These are phyloP conservation scores for Sigmodon hispidus DNA, from an alignment of 2,113 vertebrate species.

Conservation along the genomic window DNA sequence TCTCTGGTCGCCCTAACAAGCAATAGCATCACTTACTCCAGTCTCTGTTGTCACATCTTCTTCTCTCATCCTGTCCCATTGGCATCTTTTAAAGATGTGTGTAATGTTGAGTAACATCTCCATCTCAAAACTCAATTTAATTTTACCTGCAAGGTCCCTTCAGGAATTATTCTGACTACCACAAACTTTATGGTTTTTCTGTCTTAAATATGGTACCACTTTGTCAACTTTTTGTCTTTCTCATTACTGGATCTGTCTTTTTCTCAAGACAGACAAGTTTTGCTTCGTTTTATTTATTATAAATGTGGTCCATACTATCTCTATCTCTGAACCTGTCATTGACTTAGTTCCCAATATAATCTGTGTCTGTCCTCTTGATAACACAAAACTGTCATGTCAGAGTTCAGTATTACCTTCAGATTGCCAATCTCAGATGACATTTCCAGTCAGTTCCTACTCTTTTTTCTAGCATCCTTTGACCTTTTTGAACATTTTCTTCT, in stretches of 20 bases:
- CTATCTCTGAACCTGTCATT: background rate
- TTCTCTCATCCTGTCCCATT: background rate
- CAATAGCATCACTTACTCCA: background rate
- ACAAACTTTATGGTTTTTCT: background rate
- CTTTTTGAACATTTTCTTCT: constrained; percentile 38
- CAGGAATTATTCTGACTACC: background rate
- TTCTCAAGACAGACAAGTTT: background rate
- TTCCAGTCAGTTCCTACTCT: background rate
- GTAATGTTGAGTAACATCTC: background rate
- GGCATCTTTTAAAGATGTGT: background rate
- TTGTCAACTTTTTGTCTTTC: background rate
- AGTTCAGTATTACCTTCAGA: constrained; percentile 54
- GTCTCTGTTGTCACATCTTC: background rate
- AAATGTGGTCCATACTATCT: background rate
- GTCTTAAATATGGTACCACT: background rate
- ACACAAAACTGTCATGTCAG: background rate
- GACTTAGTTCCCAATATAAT: background rate
- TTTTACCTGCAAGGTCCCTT: background rate
- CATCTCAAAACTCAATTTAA: constrained; percentile 32
- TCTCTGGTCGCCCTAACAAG: background rate
- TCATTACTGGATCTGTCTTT: background rate
- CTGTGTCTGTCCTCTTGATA: background rate
- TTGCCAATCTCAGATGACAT: constrained; percentile 16
- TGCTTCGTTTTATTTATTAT: constrained; percentile 12
- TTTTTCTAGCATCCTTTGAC: background rate